These are phyloP conservation scores for Anoplius nigerrimus DNA, from an alignment of 2,888 invertebrate genomes.

Conservation along the genomic window DNA sequence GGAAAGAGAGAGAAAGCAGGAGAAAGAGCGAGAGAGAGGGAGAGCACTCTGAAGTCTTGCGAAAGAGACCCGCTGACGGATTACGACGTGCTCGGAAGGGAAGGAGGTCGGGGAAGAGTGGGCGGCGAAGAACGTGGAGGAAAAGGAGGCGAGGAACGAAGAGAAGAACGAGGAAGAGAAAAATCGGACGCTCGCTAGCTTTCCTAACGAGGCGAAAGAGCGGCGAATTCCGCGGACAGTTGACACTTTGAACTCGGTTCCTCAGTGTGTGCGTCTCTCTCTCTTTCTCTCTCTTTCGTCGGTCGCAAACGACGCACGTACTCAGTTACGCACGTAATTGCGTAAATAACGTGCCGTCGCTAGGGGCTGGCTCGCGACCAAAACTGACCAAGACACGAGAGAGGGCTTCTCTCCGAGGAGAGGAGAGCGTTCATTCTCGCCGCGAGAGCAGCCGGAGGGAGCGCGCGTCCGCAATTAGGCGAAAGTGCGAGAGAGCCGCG, in stretches of 20 bases:
- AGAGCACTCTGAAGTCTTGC: too few relatives aligned
- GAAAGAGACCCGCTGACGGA: too few relatives aligned
- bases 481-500: too few relatives aligned
- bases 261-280: constrained; percentile 1
- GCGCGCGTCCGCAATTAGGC: too few relatives aligned
- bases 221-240: constrained; percentile 44
- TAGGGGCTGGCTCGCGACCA: constrained; percentile 34
- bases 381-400: constrained; percentile 20
- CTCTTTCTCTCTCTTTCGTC: constrained; percentile 6
- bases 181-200: not conserved
- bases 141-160: not conserved
- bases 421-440: too few relatives aligned
- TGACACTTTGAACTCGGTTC: constrained; percentile 43
- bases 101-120: not conserved
- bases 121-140: not conserved
- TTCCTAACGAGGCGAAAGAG: constrained; percentile 33
- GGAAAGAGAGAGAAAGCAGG: too few relatives aligned
- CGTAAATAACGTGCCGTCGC: constrained; percentile 23
- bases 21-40: too few relatives aligned
- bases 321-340: constrained; percentile 35
- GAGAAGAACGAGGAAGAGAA: constrained; percentile 15
- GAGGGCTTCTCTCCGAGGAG: too few relatives aligned
- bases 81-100: not conserved
- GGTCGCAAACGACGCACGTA: constrained; percentile 20
- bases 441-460: too few relatives aligned